These are phyloP conservation scores for Neotragus pygmaeus DNA, from an alignment of 2,113 vertebrate genomes.

Conservation along the genomic window DNA sequence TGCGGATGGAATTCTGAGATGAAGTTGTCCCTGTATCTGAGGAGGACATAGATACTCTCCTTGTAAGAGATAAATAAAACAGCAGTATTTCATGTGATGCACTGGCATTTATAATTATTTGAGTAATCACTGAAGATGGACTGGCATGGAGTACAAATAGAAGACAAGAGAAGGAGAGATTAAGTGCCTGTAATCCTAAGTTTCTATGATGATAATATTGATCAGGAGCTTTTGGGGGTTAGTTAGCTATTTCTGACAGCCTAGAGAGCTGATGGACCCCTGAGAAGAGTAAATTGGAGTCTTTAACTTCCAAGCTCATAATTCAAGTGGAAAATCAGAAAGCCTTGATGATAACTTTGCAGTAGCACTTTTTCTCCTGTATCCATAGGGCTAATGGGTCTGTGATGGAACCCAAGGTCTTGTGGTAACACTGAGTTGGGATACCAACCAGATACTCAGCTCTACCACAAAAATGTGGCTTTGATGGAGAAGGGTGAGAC, in stretches of 20 bases:
- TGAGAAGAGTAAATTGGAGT: not conserved
- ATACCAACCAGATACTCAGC: not conserved
- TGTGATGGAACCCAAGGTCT: not conserved
- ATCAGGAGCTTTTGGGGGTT: not conserved
- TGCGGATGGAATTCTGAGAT: not conserved
- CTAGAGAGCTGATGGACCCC: not conserved
- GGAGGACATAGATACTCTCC: not conserved
- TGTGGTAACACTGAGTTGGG: not conserved
- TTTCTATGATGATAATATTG: slow-evolving; percentile 16
- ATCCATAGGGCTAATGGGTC: not conserved
- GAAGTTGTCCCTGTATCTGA: not conserved
- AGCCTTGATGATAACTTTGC: not conserved
- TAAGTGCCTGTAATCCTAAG: not conserved
- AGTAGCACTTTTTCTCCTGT: not conserved
- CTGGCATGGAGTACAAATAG: not conserved
- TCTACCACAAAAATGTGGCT: not conserved
- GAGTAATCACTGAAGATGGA: not conserved
- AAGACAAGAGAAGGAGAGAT: not conserved
- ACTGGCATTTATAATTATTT: not conserved
- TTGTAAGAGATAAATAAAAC: not conserved
- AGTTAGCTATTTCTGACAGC: not conserved
- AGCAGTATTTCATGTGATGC: not conserved
- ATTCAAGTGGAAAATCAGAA: slow-evolving; percentile 19
- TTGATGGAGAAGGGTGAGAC: not conserved
- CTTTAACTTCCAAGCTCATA: not conserved